Base-by-base conservation (phyloP, 2,888 invertebrate species). In the Periphyllus acericola region DNA sequence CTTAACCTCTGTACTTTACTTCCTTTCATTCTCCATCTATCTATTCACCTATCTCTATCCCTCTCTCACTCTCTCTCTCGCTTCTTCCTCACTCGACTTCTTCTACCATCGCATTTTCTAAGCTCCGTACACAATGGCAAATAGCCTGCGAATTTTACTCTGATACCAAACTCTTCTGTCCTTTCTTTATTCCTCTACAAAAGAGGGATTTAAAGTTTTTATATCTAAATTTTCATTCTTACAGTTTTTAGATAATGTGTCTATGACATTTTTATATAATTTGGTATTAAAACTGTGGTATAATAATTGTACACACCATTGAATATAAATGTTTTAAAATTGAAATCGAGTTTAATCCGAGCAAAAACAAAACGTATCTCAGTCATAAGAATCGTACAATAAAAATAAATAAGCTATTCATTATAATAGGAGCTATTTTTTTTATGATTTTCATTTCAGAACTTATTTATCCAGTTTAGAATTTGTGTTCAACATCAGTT, bases 141-240 rank as follows among this genome's bases (percentile, higher is more conserved):
- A 82, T 72, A 72, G 72, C 3, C 82, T 71, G 52, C 29, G 32
- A 71, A 52, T 72, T 72, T 52, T 72, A 72, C 71, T 32, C 66
- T 21, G 68, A 66, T 40, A 66, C 11, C n/a, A 66, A 68, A 68
- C 68, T 68, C 68, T 68, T n/a, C 8, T 8, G 11, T n/a, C 68
- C 19, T 80, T 66, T 17, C 60, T 80, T 36, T 66, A 66, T 80
- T 40, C 19, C 4, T 36, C 40, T n/a, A 19, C 46, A 46, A 68
- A n/a, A 46, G 68, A 8, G 25, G 46, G 25, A 21, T 46, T 32
- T 40, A 82, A 71, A 71, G 32, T 71, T 68, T 71, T 32, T 29
- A 52, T 32, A 40, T 21, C 32, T 29, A 66, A 68, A 29, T 71
- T 46, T 82, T 71, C 17, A 5, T 19, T 34, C 25, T 11, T 32